Base-by-base conservation (phyloP, 1,140 invertebrate genomes). In the Stenopsyche tienmushanensis region DNA sequence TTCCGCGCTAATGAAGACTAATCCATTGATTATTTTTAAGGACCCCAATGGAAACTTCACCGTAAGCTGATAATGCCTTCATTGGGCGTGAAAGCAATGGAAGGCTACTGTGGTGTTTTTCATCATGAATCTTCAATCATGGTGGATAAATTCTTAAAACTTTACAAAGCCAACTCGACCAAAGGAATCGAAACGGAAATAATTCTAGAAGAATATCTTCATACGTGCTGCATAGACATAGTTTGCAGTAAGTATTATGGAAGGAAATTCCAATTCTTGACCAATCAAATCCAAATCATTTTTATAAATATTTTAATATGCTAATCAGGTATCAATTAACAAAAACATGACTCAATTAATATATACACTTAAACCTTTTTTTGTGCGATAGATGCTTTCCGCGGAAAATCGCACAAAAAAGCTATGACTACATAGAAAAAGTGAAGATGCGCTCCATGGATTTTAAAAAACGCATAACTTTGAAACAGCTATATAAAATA, bases 191-290 rank as follows among this genome's bases (percentile, higher is more conserved):
- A 18, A 7, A 21, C 18, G 20, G 24, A 60, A 60, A 18, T 60
- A 7, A 60, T 20, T 20, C n/a, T 60, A 24, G 57, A 60, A 60
- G 57, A 60, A 5, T 60, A 26, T 20, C 15, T 60, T 1, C 57
- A 60, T 47, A 34, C 57, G 1, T 60, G 57, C 18, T n/a, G 21
- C 15, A 60, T 60, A 2, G 57, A 60, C 24, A 47, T 60, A 45
- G 57, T 60, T 17, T 44, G 57, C 15, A 42, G 57, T 60, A 18
- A 60, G 21, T 60, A 21, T 5, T n/a, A n/a, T n/a, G n/a, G n/a
- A n/a, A n/a, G n/a, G n/a, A n/a, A n/a, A n/a, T n/a, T n/a, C n/a
- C n/a, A n/a, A n/a, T n/a, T n/a, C n/a, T n/a, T n/a, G n/a, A n/a
- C n/a, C n/a, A n/a, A n/a, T n/a, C n/a, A n/a, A n/a, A n/a, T n/a